phyloP scores from a whole-genome alignment of 2,888 invertebrate species.

The Megastigmus dorsalis region DNA sequence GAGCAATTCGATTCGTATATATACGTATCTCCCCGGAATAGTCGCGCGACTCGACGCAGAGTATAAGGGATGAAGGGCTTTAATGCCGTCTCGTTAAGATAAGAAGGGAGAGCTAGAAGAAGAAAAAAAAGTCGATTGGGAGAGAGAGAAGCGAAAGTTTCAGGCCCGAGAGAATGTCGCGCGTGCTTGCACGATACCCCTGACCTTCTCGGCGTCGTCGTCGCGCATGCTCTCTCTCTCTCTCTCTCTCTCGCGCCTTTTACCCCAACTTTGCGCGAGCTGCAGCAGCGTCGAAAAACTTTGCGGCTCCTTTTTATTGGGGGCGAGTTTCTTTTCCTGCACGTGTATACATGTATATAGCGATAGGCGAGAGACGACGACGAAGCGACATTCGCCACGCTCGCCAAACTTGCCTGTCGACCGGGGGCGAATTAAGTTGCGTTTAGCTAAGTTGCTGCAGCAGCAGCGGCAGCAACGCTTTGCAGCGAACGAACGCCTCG shows the following conservation, averaged over 20 bases:
- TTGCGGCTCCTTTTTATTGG: not conserved
- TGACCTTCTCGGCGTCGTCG: too few relatives aligned
- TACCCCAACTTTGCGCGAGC: not conserved
- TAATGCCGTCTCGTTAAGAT: slow-evolving; percentile 48
- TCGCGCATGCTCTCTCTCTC: too few relatives aligned
- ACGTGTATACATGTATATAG: too few relatives aligned
- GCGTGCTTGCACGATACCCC: slow-evolving; percentile 11
- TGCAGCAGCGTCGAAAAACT: slow-evolving; percentile 12
- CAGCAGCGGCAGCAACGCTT: too few relatives aligned
- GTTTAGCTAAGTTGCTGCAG: slow-evolving; percentile 7
- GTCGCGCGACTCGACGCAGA: not conserved
- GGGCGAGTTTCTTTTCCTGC: not conserved
- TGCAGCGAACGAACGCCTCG: too few relatives aligned
- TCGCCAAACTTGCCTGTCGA: not conserved
- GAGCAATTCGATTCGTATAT: slow-evolving; percentile 46
- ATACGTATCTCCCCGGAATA: not conserved
- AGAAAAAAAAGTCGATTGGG: too few relatives aligned
- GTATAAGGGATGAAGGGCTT: slow-evolving; percentile 4
- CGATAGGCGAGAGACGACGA: too few relatives aligned
- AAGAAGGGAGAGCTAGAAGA: slow-evolving; percentile 3
- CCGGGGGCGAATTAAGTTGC: slow-evolving; percentile 28
- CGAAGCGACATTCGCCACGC: not conserved
- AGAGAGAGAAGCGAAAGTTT: too few relatives aligned
- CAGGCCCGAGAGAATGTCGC: too few relatives aligned
- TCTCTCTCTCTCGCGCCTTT: too few relatives aligned